Evolutionary conservation across 2,113 vertebrate species (phyloP).

Genomic region (Rhea americana): DNA sequence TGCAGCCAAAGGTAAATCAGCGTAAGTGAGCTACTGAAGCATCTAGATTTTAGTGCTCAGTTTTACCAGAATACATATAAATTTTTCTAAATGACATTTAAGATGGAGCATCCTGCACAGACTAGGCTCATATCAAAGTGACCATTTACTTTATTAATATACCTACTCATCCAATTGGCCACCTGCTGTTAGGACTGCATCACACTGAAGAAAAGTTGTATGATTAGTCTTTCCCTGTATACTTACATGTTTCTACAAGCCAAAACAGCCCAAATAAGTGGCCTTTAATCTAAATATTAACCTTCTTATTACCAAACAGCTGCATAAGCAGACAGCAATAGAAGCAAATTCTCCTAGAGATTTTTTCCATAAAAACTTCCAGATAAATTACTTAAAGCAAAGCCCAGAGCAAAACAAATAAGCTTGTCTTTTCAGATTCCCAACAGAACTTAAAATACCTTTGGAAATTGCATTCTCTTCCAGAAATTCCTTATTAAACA

Average conservation of each 20-base stretch:
- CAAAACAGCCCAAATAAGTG: neutral
- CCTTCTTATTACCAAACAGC: neutral
- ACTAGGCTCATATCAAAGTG: neutral
- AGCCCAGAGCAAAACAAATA: neutral
- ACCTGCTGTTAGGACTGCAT: neutral
- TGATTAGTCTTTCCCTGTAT: neutral
- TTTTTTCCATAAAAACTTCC: conserved; percentile 11
- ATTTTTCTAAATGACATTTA: neutral
- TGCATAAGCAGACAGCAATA: neutral
- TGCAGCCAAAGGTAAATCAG: neutral
- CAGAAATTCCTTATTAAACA: neutral
- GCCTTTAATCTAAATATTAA: neutral
- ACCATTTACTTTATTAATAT: neutral
- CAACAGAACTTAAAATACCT: neutral
- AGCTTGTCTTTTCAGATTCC: conserved; percentile 18
- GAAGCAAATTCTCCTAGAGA: neutral
- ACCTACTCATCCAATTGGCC: neutral
- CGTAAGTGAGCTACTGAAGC: neutral
- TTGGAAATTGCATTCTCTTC: neutral
- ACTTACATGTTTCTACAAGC: neutral
- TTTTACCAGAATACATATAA: neutral
- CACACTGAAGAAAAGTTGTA: neutral
- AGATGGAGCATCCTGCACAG: neutral
- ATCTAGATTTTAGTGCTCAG: neutral
- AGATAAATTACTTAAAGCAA: conserved; percentile 23